These are phyloP conservation scores for Agelas oroides DNA, from an alignment of 37 sponge, comb jelly and placozoan genomes.

Conservation along the genomic window DNA sequence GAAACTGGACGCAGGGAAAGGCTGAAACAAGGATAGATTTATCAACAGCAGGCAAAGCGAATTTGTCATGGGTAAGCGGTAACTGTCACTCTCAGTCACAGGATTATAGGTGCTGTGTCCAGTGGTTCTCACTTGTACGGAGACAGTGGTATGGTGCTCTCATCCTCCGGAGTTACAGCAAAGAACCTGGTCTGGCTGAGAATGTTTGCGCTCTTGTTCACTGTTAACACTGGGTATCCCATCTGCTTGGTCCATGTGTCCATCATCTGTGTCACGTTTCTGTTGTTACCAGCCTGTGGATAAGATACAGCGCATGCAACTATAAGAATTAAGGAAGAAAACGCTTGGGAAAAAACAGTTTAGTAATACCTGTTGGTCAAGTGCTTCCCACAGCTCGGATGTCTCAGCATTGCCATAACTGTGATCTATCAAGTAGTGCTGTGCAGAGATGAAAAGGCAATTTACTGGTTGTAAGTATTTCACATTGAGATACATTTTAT, in stretches of 20 bases:
- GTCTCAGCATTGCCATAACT: constrained; percentile 80
- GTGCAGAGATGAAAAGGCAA: not conserved
- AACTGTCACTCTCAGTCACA: too few species aligned
- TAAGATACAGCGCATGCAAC: not conserved
- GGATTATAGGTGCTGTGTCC: too few species aligned
- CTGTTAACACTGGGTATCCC: constrained; percentile 84
- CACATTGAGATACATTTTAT: not conserved
- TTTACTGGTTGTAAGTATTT: too few species aligned
- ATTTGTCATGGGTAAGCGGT: too few species aligned
- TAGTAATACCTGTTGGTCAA: constrained; percentile 32
- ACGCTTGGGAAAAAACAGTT: too few species aligned
- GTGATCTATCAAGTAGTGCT: constrained; percentile 66
- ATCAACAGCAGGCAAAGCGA: too few species aligned
- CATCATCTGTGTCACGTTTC: constrained; percentile 52
- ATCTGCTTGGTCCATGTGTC: constrained; percentile 91
- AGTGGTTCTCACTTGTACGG: constrained; percentile 70
- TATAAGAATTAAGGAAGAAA: not conserved
- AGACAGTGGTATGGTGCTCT: constrained; percentile 23
- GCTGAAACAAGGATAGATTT: too few species aligned
- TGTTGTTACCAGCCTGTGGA: not conserved
- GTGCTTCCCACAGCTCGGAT: constrained; percentile 76
- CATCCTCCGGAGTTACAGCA: not conserved
- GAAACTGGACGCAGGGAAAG: too few species aligned
- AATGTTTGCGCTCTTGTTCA: not conserved
- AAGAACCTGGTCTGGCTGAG: constrained; percentile 64